phyloP scores from a whole-genome alignment of 2,888 invertebrate genomes.

The Abrostola tripartita region DNA sequence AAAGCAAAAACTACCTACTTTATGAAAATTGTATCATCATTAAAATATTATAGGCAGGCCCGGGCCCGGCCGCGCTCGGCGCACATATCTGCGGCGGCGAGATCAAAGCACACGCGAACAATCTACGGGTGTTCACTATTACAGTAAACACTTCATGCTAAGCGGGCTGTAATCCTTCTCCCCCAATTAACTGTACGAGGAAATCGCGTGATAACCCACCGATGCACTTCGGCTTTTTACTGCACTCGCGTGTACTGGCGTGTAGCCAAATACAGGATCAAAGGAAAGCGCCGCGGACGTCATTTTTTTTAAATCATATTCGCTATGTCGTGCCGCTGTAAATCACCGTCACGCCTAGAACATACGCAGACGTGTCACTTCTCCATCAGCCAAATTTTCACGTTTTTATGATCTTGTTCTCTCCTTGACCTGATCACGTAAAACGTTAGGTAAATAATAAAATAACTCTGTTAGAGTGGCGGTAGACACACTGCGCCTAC shows the following conservation, averaged over 20 bases:
- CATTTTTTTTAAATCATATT: background rate
- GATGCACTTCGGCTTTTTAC: slow-evolving; percentile 1
- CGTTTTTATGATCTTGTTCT: no score
- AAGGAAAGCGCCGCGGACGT: slow-evolving; percentile 17
- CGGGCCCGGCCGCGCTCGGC: background rate
- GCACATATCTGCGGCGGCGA: slow-evolving; percentile 3
- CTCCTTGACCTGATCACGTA: no score
- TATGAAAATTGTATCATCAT: no score
- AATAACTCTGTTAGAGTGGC: no score
- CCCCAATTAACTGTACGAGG: slow-evolving; percentile 6
- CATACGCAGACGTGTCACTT: no score
- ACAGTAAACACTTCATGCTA: slow-evolving; percentile 24
- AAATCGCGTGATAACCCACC: slow-evolving; percentile 24
- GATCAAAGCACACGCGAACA: slow-evolving; percentile 25
- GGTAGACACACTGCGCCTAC: no score
- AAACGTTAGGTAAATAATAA: no score
- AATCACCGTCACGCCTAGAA: no score
- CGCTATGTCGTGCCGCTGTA: no score
- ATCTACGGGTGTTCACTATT: slow-evolving; percentile 13
- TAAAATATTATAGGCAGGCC: no score
- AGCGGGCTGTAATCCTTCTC: background rate
- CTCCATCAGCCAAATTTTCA: no score
- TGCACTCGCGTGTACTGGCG: slow-evolving; percentile 16
- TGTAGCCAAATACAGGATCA: slow-evolving; percentile 1
- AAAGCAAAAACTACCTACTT: no score